A percentile compares a stretch with the other conserved stretches of the same genome.
Evolutionary conservation across 2,113 vertebrate species (phyloP).

Genomic region (Chaetodon auriga): DNA sequence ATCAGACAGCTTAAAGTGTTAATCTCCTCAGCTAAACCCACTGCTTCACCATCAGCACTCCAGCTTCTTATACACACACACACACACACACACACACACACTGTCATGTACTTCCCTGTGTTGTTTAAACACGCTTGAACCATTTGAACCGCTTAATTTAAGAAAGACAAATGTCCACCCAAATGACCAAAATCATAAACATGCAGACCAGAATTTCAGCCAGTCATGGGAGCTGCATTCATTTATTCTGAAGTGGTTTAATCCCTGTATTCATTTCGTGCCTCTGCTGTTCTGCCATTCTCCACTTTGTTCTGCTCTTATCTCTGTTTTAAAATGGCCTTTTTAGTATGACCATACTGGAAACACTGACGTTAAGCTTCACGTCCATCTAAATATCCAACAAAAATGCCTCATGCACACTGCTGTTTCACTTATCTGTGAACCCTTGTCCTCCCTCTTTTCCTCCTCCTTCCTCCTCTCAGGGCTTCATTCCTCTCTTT

Average conservation of each 20-base stretch:
- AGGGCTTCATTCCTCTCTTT: not conserved
- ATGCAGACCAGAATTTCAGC: not conserved
- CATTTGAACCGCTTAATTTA: not conserved
- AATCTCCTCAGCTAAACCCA: constrained; percentile 34
- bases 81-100: constrained; percentile 4
- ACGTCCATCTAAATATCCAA: not conserved
- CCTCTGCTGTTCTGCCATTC: not conserved
- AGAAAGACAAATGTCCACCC: not conserved
- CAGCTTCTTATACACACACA: not conserved
- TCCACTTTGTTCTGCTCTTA: not conserved
- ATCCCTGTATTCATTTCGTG: not conserved
- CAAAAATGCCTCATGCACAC: not conserved
- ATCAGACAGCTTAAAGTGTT: constrained; percentile 18
- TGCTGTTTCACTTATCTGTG: not conserved
- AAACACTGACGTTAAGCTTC: not conserved
- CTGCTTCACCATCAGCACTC: not conserved
- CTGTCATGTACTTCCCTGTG: not conserved
- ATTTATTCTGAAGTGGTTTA: not conserved
- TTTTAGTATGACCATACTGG: not conserved
- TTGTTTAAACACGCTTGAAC: not conserved
- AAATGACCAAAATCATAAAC: not conserved
- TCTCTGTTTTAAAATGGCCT: not conserved
- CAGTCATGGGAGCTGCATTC: not conserved
- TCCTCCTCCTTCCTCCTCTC: constrained; percentile 2
- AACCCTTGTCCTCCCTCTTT: constrained; percentile 20